Base-by-base conservation (phyloP, 1,140 invertebrate species). In the Drosophila eugracilis region DNA sequence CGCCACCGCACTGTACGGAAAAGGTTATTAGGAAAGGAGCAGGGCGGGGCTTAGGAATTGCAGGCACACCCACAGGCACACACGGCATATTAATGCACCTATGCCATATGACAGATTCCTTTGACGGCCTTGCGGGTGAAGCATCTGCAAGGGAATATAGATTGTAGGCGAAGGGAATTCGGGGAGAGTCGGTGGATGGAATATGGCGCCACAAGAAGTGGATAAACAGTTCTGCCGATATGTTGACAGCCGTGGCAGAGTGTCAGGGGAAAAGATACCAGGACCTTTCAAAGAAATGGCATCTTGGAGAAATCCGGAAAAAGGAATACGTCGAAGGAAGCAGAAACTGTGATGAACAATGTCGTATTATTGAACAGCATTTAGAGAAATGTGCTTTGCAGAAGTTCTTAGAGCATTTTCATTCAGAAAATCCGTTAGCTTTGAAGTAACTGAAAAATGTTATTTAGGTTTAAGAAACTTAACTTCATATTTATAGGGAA, bases 201-300 rank as follows among this genome's bases (percentile, higher is more conserved):
- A 21, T n/a, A 63, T 30, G 41, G 17, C 17, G 5, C 41, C 22
- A 26, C 22, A 19, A 14, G 54, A 30, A 17, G 32, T 30, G 44
- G 58, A 63, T 66, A 65, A 49, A 42, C 44, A 22, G n/a, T 39
- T 37, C 42, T 30, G 34, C 26, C 63, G 62, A 65, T 34, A 65
- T 19, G 42, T 65, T 66, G 62, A 50, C 58, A 66, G 44, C 6
- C 21, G 12, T n/a, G 57, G 14, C 4, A 28, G 57, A 19, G 42
- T 39, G 57, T 30, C 19, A 17, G 15, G 34, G 19, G 19, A 12
- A 24, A 21, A 30, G 58, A 70, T 41, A 42, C 52, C 48, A 14
- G 28, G 21, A 17, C 47, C 53, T 58, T 44, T 22, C 14, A 42
- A 42, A 32, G 41, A 24, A 24, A 6, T 44, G 21, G 4, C 39